A percentile compares a stretch with the other conserved stretches of the same genome.
Evolutionary conservation across 2,888 invertebrate genomes (phyloP).

Genomic region (Macroteleia sp.): DNA sequence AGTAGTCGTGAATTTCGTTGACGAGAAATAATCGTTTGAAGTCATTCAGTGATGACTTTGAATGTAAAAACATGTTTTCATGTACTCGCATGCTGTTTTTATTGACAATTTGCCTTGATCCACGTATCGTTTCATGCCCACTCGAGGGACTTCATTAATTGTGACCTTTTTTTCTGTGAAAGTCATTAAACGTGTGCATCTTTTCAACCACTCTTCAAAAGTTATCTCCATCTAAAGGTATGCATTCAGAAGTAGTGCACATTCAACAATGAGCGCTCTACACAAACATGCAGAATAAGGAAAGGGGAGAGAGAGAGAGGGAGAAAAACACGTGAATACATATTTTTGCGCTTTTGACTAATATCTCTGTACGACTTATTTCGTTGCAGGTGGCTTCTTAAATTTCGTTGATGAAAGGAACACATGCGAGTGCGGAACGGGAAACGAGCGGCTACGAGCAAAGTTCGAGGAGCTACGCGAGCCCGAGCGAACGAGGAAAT

Average conservation of each 20-base stretch:
- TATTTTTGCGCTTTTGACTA: constrained; percentile 30
- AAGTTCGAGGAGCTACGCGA: constrained; percentile 70
- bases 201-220: constrained; percentile 22
- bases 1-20: neutral
- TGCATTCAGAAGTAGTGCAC: constrained; percentile 10
- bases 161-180: constrained; percentile 7
- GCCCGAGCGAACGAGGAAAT: constrained; percentile 68
- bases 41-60: neutral
- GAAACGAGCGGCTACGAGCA: constrained; percentile 28
- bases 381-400: constrained; percentile 72
- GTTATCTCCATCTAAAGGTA: constrained; percentile 13
- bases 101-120: constrained; percentile 7
- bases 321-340: too few relatives aligned
- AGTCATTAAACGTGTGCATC: constrained; percentile 10
- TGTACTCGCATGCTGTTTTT: neutral
- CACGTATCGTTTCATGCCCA: neutral
- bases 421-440: constrained; percentile 72
- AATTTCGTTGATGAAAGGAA: constrained; percentile 72
- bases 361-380: constrained; percentile 39
- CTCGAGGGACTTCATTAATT: neutral
- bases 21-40: neutral
- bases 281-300: neutral
- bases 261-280: neutral
- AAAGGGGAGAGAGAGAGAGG: neutral
- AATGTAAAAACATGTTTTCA: neutral